These are phyloP conservation scores for Julus scandinavius DNA, from an alignment of 2,888 invertebrate genomes.

Conservation along the genomic window DNA sequence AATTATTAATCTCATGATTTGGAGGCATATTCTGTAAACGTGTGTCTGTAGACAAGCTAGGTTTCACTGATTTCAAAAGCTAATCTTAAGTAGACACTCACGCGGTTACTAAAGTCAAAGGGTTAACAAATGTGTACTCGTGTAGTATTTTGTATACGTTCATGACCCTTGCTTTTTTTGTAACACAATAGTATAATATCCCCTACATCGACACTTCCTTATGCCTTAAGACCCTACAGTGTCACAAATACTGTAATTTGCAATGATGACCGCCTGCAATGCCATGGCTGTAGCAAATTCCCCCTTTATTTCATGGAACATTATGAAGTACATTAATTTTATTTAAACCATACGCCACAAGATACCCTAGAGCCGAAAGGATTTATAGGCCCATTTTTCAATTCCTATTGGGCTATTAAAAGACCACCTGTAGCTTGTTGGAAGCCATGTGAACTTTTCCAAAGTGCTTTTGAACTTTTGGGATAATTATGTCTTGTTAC, in stretches of 20 bases:
- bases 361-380: neutral
- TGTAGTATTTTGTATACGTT: neutral
- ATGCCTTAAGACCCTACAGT: neutral
- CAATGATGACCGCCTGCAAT: neutral
- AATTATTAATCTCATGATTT: conserved; percentile 18
- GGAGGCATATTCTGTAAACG: neutral
- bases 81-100: neutral
- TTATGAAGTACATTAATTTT: neutral
- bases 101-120: neutral
- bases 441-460: neutral
- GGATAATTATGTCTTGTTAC: neutral
- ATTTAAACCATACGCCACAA: neutral
- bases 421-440: neutral
- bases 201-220: neutral
- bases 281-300: neutral
- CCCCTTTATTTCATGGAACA: neutral
- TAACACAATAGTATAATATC: neutral
- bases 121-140: neutral
- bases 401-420: conserved; percentile 9
- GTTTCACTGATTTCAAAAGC: neutral
- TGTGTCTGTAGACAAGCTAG: neutral
- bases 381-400: neutral
- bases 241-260: neutral
- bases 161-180: neutral
- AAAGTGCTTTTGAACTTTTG: neutral